phyloP scores from a whole-genome alignment of 1,140 invertebrate genomes.

The Eriosoma lanigerum region DNA sequence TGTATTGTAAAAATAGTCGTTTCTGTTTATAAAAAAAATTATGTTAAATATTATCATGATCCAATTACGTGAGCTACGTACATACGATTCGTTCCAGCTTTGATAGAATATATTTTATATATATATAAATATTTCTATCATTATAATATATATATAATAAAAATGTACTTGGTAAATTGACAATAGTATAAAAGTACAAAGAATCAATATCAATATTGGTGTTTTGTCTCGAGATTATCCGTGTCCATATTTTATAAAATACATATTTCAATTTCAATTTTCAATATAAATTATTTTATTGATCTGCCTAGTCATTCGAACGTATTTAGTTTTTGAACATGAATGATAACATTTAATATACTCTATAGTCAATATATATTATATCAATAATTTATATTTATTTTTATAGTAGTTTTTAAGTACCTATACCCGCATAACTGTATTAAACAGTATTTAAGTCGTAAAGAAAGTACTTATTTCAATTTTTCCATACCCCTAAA shows the following conservation, averaged over 20 bases:
- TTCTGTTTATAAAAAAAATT: no score
- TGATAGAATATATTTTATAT: no score
- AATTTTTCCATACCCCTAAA: no score
- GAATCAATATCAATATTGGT: neutral
- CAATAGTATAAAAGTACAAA: neutral
- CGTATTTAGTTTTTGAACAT: neutral
- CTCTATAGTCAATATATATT: no score
- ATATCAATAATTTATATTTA: no score
- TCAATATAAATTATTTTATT: neutral
- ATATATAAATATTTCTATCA: neutral
- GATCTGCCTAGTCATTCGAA: constrained; percentile 1
- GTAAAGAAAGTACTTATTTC: no score
- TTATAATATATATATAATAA: neutral
- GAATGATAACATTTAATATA: neutral
- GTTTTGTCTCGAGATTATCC: constrained; percentile 1
- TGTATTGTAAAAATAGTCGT: no score
- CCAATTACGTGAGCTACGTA: neutral
- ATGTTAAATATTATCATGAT: neutral
- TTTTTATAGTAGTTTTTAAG: no score
- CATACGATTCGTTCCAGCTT: neutral
- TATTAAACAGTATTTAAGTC: no score
- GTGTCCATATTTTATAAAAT: neutral
- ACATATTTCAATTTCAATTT: neutral
- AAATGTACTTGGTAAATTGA: neutral
- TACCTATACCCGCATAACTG: no score